phyloP scores from a whole-genome alignment of 2,888 invertebrate genomes.

The Blera fallax region DNA sequence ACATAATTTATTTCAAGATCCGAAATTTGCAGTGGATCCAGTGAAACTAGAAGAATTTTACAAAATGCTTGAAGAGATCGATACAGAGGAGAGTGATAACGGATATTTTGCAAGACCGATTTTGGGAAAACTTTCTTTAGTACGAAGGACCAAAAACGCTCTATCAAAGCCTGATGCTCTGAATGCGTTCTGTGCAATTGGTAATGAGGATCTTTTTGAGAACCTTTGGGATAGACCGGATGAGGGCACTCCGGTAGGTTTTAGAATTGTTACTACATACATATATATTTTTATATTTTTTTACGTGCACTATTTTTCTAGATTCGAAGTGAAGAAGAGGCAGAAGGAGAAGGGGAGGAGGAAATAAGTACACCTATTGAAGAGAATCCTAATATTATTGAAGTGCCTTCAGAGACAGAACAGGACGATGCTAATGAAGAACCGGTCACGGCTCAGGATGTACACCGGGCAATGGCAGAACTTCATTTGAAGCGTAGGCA shows the following conservation, averaged over 20 bases:
- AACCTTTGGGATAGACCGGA: slow-evolving; percentile 31
- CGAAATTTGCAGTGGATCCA: slow-evolving; percentile 80
- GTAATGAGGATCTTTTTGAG: background rate
- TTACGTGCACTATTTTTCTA: background rate
- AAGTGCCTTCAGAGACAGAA: slow-evolving; percentile 78
- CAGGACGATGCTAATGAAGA: slow-evolving; percentile 77
- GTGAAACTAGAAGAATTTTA: slow-evolving; percentile 80
- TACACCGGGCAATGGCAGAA: slow-evolving; percentile 81
- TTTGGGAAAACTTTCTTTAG: slow-evolving; percentile 86
- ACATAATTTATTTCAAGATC: slow-evolving; percentile 79
- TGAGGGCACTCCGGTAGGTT: background rate
- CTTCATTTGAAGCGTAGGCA: slow-evolving; percentile 80
- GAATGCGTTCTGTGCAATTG: slow-evolving; percentile 11
- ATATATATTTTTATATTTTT: background rate
- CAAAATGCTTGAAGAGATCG: slow-evolving; percentile 80
- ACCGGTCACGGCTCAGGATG: slow-evolving; percentile 79
- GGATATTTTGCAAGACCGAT: slow-evolving; percentile 84
- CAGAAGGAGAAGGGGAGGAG: background rate
- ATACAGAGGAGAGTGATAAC: slow-evolving; percentile 81
- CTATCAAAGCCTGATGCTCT: slow-evolving; percentile 76
- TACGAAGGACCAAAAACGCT: slow-evolving; percentile 87
- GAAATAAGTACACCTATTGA: slow-evolving; percentile 45
- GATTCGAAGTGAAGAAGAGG: background rate
- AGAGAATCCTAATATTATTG: slow-evolving; percentile 67
- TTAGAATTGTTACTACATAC: too few relatives aligned